A percentile compares a stretch with the other conserved stretches of the same genome.
Conservation (phyloP, 2,113 vertebrate species). For the Tringa solitaria region DNA sequence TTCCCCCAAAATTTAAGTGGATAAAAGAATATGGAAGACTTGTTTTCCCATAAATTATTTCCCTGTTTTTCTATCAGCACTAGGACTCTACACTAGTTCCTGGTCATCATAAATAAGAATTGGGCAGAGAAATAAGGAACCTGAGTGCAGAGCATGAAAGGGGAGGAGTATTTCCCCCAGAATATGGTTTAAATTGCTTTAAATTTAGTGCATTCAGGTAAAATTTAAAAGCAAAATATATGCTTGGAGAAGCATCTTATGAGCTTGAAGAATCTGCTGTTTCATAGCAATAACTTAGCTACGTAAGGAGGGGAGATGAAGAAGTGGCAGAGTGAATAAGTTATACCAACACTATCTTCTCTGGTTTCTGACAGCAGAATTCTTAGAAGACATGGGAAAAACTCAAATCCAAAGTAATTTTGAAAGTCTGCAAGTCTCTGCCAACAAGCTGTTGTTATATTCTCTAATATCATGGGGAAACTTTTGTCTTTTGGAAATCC, state of each 20-base stretch:
- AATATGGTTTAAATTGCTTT: neutral
- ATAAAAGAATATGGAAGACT: neutral
- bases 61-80: neutral
- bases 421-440: neutral
- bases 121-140: neutral
- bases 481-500: neutral
- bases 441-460: neutral
- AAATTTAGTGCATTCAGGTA: neutral
- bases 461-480: neutral
- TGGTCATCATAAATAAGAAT: neutral
- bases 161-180: neutral
- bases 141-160: neutral
- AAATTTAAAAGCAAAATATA: neutral
- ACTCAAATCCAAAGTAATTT: neutral
- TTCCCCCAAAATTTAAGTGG: neutral
- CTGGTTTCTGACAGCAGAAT: neutral
- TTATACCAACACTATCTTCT: neutral
- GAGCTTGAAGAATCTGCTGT: neutral
- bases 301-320: neutral
- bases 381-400: neutral
- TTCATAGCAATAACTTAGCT: neutral
- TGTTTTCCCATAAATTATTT: neutral
- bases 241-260: neutral
- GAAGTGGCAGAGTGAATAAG: neutral
- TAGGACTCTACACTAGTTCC: neutral